Conservation (phyloP, 2,797 vertebrate genomes). For the Heteromormyrus szaboi region DNA sequence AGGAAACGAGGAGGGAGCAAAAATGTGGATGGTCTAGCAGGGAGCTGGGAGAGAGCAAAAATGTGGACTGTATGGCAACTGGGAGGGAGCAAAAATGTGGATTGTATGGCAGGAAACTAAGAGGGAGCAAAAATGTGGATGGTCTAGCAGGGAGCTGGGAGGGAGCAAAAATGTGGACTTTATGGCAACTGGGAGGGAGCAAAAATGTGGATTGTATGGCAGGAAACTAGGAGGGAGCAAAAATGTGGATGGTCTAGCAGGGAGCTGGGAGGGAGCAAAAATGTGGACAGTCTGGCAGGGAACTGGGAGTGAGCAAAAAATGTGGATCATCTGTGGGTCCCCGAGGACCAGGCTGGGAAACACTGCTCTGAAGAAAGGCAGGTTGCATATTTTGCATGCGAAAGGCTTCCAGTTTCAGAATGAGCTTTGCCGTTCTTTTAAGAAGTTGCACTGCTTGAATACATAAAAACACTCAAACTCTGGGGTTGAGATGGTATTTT, state of each 20-base stretch:
- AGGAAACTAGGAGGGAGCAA: background rate
- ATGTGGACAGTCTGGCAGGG: background rate
- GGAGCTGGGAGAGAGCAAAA: background rate
- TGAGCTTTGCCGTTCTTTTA: background rate
- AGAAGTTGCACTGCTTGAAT: background rate
- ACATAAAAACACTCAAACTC: background rate
- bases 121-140: background rate
- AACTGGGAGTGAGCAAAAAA: background rate
- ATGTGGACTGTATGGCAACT: background rate
- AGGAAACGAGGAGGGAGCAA: background rate
- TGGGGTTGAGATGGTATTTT: background rate
- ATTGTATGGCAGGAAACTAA: background rate
- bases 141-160: background rate
- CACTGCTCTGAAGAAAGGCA: background rate
- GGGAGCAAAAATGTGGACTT: background rate
- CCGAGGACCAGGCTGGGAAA: background rate
- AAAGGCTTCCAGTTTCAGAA: background rate
- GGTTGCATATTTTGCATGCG: background rate
- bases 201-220: too few species aligned
- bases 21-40: background rate
- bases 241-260: too few species aligned
- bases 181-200: background rate
- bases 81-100: background rate
- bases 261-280: background rate
- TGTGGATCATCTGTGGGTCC: background rate